Conservation (phyloP, 2,797 vertebrate species). For the Mus caroli region DNA sequence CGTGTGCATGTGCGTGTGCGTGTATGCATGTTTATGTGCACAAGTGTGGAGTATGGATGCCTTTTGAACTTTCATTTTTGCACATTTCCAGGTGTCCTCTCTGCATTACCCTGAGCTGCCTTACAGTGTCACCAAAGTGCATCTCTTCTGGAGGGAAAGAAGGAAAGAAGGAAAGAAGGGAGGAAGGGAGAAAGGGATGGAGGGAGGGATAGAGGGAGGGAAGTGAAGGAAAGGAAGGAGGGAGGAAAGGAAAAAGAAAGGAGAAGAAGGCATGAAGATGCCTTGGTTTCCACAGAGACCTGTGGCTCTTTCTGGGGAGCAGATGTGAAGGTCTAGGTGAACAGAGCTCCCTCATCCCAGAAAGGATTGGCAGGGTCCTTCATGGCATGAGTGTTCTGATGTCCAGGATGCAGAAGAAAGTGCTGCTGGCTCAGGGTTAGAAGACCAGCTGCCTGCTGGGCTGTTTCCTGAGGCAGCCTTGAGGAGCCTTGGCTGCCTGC, state of each 20-base stretch:
- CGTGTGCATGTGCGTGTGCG: too few relatives aligned
- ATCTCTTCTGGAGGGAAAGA: slow-evolving; percentile 66
- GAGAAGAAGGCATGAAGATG: background rate
- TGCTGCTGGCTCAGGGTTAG: background rate
- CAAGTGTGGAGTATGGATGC: background rate
- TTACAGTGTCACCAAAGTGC: slow-evolving; percentile 88
- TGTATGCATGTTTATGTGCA: background rate
- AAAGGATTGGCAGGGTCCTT: too few relatives aligned
- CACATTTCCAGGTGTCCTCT: background rate
- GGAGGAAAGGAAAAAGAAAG: too few relatives aligned
- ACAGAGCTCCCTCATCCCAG: background rate
- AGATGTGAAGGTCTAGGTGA: background rate
- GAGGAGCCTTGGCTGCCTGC: rapidly evolving
- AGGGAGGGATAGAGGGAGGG: rapidly evolving
- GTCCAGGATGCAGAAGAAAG: background rate
- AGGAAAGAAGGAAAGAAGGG: background rate
- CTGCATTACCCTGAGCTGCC: slow-evolving; percentile 85
- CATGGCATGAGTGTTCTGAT: background rate
- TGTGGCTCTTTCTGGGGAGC: background rate
- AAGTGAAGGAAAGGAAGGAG: rapidly evolving
- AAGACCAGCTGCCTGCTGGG: too few relatives aligned
- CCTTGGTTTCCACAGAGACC: too few relatives aligned
- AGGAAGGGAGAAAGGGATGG: too few relatives aligned
- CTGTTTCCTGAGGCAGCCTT: background rate
- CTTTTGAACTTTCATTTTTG: background rate